Base-by-base conservation (phyloP, 2,888 invertebrate genomes). In the Eulithis testata region DNA sequence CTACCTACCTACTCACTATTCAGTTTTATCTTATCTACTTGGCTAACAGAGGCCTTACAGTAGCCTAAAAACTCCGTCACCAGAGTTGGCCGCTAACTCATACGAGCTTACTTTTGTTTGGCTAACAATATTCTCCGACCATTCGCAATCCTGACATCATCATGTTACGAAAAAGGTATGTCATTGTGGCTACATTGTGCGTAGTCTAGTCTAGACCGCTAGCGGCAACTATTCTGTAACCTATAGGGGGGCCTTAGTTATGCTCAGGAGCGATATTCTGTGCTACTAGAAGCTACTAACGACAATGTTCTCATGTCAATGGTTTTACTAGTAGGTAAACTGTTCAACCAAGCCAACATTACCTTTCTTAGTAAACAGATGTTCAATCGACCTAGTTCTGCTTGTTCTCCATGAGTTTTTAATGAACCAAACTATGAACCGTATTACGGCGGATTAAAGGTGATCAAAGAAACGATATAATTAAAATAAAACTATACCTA, bases 141-240 rank as follows among this genome's bases (percentile, higher is more conserved):
- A 21, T 49, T 8, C 50, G 57, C 63, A 57, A 62, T 63, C 14
- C 63, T 68, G 70, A 70, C 66, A 68, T 70, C 68, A 68, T 54
- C 43, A 37, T 21, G 65, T 68, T 64, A 66, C 60, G 47, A 66
- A 64, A 60, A 65, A 64, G 60, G 51, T 9, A n/a, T 44, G 50
- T 50, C 44, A 63, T 67, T 70, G 66, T 65, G 55, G 40, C 56
- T 58, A 50, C 44, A 63, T 67, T 70, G 66, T 65, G 55, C 44
- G 52, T 58, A 50, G 60, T 40, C 63, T 61, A 49, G 61, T 47
- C 63, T 62, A 53, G 62, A 53, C 59, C 21, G 49, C 49, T 49
- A 3, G 54, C 9, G 8, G 36, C 27, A 45, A 51, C 54, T 56
- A 43, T 51, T 49, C 14, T 40, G 14, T 55, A 56, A 37, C 9